Evolutionary conservation across 2,113 vertebrate genomes (phyloP), one percentile per base, ranked within the genome.

Genomic region (Indicator indicator): DNA sequence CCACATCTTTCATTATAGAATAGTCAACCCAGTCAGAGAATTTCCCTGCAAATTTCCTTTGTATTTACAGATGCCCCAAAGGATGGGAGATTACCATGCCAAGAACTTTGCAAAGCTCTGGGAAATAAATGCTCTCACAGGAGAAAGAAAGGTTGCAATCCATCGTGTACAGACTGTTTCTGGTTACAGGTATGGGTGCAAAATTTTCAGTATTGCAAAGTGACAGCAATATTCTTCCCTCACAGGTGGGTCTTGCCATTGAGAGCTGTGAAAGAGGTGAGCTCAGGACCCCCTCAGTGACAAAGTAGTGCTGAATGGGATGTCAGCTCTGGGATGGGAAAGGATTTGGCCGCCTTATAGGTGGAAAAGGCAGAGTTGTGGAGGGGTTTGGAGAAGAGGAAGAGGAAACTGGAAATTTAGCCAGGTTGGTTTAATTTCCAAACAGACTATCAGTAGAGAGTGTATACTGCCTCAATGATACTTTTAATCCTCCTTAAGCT

Each of bases 241-340:
- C 6, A 2, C 1, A 52, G 5, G 4, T 63, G 30, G 8, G 23
- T 73, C 1, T 80, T 12, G 52, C 27, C 36, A n/a, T 20, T 10
- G 10, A 19, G 16, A 79, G 4, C 7, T 0, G 0, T 19, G 36
- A 65, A 70, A 20, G 21, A 80, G 7, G 9, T 36, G 32, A 82
- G 32, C 14, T 79, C 24, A 44, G 30, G 26, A 40, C 8, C 11
- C 26, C 2, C 6, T 56, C 3, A 9, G 3, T 9, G 32, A 48
- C 32, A 36, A 76, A 40, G 11, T 4, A 4, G 8, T 27, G 11
- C 3, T 46, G 21, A 20, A 30, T 70, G 9, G 4, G 5, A 32
- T 40, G 7, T 30, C n/a, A 40, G 11, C 16, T 62, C 33, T 54
- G n/a, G 18, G 0, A 9, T 44, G 30, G 28, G 38, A 71, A 69